Base-by-base conservation (phyloP, 2,888 invertebrate genomes). In the Salticus scenicus region DNA sequence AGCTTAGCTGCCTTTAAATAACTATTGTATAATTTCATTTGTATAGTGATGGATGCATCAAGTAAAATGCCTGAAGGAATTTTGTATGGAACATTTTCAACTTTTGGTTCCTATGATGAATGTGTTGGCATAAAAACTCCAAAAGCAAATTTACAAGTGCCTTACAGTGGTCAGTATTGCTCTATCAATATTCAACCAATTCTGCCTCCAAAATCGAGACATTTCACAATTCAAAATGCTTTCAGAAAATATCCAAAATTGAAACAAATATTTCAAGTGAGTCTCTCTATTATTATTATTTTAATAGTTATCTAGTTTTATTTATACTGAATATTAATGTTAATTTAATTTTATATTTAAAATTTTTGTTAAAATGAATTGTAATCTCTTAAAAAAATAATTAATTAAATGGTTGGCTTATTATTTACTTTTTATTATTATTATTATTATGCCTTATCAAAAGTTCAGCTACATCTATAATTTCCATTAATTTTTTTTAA, bases 11-110 rank as follows among this genome's bases (percentile, higher is more conserved):
- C n/a, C n/a, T n/a, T n/a, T n/a, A n/a, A n/a, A n/a, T n/a, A n/a
- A n/a, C n/a, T n/a, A n/a, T n/a, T n/a, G n/a, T n/a, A n/a, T n/a
- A n/a, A n/a, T n/a, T n/a, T n/a, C n/a, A 37, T 37, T 37, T 10
- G 4, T 37, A 30, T 42, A 87, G 87, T 87, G 87, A 80, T 82
- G 67, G 87, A 87, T 82, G 87, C 87, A 37, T 80, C 77, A 27
- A 83, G 85, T 42, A 87, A 87, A 66, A 71, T 86, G 10, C 85
- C 87, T 8, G 86, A 86, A 70, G 87, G 86, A 31, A 78, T 87
- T 69, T 67, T 87, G 12, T 83, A 82, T 70, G 87, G 87, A 17
- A 78, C 85, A 7, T 75, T 87, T 12, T 81, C 87, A 1, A 83
- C 85, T 14, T 86, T 86, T 51, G 87, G 87, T 0, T 81, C 85